These are phyloP conservation scores for Himantopus leucocephalus DNA, from an alignment of 2,113 vertebrate species.

Conservation along the genomic window DNA sequence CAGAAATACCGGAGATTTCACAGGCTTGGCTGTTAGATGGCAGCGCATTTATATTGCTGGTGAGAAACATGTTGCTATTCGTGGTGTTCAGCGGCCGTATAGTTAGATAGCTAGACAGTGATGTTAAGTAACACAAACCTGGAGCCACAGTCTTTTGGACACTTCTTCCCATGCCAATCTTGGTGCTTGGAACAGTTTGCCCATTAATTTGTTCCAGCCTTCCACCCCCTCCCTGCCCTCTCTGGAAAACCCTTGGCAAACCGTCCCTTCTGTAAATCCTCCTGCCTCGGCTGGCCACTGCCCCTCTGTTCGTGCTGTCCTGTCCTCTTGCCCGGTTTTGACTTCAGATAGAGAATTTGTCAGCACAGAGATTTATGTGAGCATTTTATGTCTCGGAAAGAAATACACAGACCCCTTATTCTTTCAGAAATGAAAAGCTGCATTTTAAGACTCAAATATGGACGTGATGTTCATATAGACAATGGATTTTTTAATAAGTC, in stretches of 20 bases:
- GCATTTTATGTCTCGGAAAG: background rate
- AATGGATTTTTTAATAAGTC: background rate
- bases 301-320: background rate
- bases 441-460: background rate
- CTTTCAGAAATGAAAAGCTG: background rate
- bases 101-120: constrained; percentile 11
- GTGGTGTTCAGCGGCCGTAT: background rate
- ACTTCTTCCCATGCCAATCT: background rate
- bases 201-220: constrained; percentile 6
- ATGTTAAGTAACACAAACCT: constrained; percentile 40
- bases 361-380: background rate
- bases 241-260: constrained; percentile 37
- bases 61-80: constrained; percentile 45
- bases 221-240: background rate
- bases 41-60: background rate
- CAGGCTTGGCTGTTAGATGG: background rate
- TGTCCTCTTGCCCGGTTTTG: background rate
- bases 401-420: background rate
- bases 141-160: background rate
- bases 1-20: background rate
- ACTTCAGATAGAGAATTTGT: background rate
- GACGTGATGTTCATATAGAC: background rate
- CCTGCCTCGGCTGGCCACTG: background rate
- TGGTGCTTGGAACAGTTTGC: constrained; percentile 19
- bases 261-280: background rate